phyloP scores from a whole-genome alignment of 2,113 vertebrate species.

The Myotis davidii region DNA sequence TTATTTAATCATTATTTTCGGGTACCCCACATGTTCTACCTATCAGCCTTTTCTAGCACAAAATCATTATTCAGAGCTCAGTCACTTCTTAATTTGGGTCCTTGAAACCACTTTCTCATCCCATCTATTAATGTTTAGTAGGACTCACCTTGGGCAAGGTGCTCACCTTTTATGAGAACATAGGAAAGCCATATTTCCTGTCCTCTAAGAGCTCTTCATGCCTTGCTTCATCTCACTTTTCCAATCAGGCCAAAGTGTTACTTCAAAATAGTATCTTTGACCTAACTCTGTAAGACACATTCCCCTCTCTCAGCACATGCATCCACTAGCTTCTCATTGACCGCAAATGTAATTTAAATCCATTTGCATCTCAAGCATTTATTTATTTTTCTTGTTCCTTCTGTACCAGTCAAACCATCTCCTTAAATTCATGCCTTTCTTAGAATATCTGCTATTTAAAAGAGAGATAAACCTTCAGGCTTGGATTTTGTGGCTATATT shows the following conservation, averaged over 20 bases:
- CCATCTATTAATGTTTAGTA: constrained; percentile 15
- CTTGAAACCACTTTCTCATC: constrained; percentile 17
- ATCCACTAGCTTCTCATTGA: not conserved
- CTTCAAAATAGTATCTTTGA: constrained; percentile 36
- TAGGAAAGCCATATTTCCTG: not conserved
- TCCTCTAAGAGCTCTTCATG: not conserved
- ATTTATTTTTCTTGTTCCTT: not conserved
- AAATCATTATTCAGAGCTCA: constrained; percentile 42
- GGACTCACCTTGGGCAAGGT: not conserved
- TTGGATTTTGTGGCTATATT: not conserved
- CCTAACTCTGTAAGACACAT: not conserved
- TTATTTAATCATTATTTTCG: constrained; percentile 49
- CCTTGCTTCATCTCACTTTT: not conserved
- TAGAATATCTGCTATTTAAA: not conserved
- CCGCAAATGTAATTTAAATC: constrained; percentile 9
- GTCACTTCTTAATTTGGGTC: constrained; percentile 39
- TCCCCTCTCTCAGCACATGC: not conserved
- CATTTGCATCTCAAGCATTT: not conserved
- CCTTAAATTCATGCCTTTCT: not conserved
- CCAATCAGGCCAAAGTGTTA: not conserved
- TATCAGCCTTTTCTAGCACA: constrained; percentile 31
- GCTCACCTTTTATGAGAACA: not conserved
- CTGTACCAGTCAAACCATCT: not conserved
- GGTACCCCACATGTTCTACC: constrained; percentile 12
- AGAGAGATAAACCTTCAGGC: not conserved